Percentiles rank a stretch among this genome's conserved stretches.
Conservation (phyloP, 2,888 invertebrate genomes). For the Agriopis marginaria region DNA sequence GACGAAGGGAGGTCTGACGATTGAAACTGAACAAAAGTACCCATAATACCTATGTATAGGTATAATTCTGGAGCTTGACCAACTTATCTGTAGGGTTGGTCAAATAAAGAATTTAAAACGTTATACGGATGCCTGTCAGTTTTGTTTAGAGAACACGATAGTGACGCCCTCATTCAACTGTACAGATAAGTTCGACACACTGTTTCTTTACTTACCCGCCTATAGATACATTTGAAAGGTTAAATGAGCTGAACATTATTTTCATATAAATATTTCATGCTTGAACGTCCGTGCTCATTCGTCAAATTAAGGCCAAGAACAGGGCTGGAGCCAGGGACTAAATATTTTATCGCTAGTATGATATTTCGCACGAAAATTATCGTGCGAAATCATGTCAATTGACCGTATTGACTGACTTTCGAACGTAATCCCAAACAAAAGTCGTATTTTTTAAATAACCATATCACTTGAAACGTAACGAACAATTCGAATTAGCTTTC, state of each 20-base stretch:
- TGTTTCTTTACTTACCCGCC: slow-evolving; percentile 3
- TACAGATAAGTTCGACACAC: not conserved
- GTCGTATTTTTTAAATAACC: too few species aligned
- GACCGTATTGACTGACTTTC: too few species aligned
- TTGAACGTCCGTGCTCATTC: slow-evolving; percentile 17
- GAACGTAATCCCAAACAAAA: too few species aligned
- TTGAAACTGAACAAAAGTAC: slow-evolving; percentile 6
- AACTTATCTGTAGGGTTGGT: not conserved
- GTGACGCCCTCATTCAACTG: not conserved
- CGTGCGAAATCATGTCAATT: too few species aligned
- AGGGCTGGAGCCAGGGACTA: not conserved
- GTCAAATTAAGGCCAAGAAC: slow-evolving; percentile 15
- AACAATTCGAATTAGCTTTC: too few species aligned
- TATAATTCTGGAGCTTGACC: not conserved
- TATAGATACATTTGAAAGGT: slow-evolving; percentile 11
- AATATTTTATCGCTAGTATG: not conserved
- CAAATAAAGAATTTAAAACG: not conserved
- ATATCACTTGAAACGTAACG: too few species aligned
- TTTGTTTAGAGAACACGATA: not conserved
- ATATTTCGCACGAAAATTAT: too few species aligned
- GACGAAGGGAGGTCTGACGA: slow-evolving; percentile 3
- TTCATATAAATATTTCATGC: slow-evolving; percentile 20
- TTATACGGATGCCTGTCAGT: not conserved
- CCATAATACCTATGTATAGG: slow-evolving; percentile 1
- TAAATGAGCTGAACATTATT: slow-evolving; percentile 20